Evolutionary conservation across 2,888 invertebrate species (phyloP), one percentile per base, ranked within the genome.

Genomic region (Ochropleura plecta): DNA sequence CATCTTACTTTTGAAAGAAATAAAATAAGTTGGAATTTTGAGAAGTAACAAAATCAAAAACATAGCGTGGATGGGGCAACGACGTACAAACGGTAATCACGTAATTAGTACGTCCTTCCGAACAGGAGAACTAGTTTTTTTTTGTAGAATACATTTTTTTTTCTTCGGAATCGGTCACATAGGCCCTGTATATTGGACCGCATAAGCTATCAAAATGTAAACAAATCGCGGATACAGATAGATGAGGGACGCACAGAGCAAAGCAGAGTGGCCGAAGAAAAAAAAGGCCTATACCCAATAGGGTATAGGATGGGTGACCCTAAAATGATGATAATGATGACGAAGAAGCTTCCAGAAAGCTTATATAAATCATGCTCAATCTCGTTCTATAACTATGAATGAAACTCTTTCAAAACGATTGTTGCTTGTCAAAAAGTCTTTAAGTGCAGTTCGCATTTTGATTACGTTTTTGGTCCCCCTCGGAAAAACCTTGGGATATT

Each of bases 1-100:
- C 8, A 44, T 8, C n/a, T 80, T 77, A 60, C 64, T 46, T 71
- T 44, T 44, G 10, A 60, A 18, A n/a, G 2, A n/a, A 30, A 62
- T 48, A 3, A 16, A n/a, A 42, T 1, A n/a, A 77, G 18, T 42
- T 16, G 4, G 16, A 20, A 62, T 5, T 59, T 67, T 0, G 9
- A 59, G 8, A 48, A 70, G 8, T 46, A 30, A 14, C 8, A 0
- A 57, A 30, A 0, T 12, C 7, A 57, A 30, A 57, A 30, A 57
- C 16, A 57, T 7, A 57, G 30, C 12, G 7, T 57, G 14, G 53
- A 10, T 10, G 10, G 46, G 46, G 12, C 46, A 10, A 9, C 10
- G 46, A 46, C 9, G 46, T 12, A 46, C 46, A 46, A 46, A 46
- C 46, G 12, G 48, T 48, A 12, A 48, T 14, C 12, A 48, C 30